A percentile compares a stretch with the other conserved stretches of the same genome.
These are phyloP conservation scores for Chiloscyllium punctatum DNA, from an alignment of 2,797 vertebrate species.

Conservation along the genomic window DNA sequence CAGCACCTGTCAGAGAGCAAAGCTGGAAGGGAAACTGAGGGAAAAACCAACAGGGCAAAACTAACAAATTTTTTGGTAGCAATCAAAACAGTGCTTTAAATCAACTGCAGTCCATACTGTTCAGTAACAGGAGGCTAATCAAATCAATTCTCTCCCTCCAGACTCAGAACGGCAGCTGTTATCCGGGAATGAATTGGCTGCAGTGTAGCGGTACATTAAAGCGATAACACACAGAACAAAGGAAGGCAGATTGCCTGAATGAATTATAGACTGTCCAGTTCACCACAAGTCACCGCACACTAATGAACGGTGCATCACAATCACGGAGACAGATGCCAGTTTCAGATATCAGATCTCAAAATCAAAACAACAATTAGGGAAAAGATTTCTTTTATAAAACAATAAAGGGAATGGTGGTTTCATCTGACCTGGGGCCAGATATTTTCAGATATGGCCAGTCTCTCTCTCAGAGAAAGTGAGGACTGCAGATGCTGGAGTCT, in stretches of 20 bases:
- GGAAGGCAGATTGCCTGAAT: constrained; percentile 27
- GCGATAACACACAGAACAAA: background rate
- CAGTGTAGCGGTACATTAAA: background rate
- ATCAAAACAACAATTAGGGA: background rate
- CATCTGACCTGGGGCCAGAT: background rate
- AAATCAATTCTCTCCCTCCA: background rate
- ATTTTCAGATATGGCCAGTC: no score
- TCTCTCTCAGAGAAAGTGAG: no score
- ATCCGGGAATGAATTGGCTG: background rate
- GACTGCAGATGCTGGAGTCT: no score
- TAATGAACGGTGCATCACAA: no score
- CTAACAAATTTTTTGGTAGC: background rate
- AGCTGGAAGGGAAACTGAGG: background rate
- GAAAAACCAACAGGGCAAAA: background rate
- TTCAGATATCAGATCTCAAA: background rate
- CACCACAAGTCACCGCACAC: background rate
- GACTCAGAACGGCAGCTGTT: background rate
- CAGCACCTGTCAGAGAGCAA: background rate
- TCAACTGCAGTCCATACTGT: background rate
- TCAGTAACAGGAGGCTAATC: background rate
- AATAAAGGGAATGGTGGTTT: background rate
- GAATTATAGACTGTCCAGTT: background rate
- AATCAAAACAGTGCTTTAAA: background rate
- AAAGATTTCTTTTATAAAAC: no score
- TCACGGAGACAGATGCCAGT: background rate